Conservation (phyloP, 2,113 vertebrate genomes). For the Solea senegalensis region DNA sequence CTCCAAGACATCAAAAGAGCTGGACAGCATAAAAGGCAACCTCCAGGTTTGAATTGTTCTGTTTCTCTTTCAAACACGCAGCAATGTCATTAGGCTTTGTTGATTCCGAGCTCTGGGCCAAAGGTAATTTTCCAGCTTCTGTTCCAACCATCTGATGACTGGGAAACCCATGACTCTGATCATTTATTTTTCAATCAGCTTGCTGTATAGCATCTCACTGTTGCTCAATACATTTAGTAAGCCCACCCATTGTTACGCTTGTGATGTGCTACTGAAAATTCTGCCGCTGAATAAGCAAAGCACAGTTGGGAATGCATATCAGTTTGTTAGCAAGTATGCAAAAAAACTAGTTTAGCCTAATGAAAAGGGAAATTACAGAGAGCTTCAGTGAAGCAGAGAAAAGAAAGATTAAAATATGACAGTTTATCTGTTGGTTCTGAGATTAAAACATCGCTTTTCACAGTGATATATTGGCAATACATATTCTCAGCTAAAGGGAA, state of each 20-base stretch:
- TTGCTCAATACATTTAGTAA: slow-evolving; percentile 29
- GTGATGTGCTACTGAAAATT: slow-evolving; percentile 20
- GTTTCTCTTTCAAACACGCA: slow-evolving; percentile 36
- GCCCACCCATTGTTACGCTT: slow-evolving; percentile 28
- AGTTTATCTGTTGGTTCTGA: not conserved
- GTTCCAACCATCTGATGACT: not conserved
- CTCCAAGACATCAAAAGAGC: slow-evolving; percentile 92
- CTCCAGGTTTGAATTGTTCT: slow-evolving; percentile 85
- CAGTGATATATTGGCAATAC: too few relatives aligned
- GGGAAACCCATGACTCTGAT: not conserved
- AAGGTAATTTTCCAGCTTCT: slow-evolving; percentile 9
- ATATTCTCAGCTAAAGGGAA: too few relatives aligned
- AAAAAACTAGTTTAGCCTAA: not conserved
- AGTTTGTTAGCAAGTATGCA: not conserved
- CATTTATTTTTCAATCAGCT: slow-evolving; percentile 24
- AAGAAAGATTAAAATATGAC: not conserved
- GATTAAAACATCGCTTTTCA: not conserved
- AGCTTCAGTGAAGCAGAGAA: not conserved
- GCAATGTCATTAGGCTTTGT: slow-evolving; percentile 1
- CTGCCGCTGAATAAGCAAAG: slow-evolving; percentile 22
- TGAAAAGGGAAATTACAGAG: not conserved
- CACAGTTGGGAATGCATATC: not conserved
- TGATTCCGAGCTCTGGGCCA: not conserved
- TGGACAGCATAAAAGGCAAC: slow-evolving; percentile 93
- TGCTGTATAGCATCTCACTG: slow-evolving; percentile 13